Conservation (phyloP, 2,888 invertebrate genomes). For the Phyllotreta striolata region DNA sequence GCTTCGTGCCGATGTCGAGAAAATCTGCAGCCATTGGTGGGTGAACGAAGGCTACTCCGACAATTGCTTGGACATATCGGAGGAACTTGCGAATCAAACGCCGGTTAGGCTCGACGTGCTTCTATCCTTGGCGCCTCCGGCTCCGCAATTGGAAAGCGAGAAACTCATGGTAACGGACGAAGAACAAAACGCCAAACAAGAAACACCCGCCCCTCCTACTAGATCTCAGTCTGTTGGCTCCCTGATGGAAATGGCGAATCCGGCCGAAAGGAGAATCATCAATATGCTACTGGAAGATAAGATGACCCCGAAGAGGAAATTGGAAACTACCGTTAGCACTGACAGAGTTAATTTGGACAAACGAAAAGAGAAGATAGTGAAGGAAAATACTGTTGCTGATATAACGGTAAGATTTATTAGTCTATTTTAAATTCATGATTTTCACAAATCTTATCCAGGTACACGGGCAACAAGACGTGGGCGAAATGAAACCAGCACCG, state of each 20-base stretch:
- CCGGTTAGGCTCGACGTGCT: slow-evolving; percentile 83
- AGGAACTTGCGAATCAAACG: slow-evolving; percentile 88
- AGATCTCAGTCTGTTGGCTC: slow-evolving; percentile 76
- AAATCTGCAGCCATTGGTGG: slow-evolving; percentile 98
- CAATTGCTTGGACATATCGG: slow-evolving; percentile 84
- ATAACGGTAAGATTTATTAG: slow-evolving; percentile 48
- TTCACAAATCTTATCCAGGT: slow-evolving; percentile 22
- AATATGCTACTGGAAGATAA: slow-evolving; percentile 72
- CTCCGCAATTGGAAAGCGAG: slow-evolving; percentile 75
- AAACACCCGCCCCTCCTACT: slow-evolving; percentile 56
- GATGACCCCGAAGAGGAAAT: slow-evolving; percentile 75
- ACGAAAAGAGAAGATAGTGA: slow-evolving; percentile 70
- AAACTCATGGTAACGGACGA: slow-evolving; percentile 74
- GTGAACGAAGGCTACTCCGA: slow-evolving; percentile 86
- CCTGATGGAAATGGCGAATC: slow-evolving; percentile 73
- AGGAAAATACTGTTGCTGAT: slow-evolving; percentile 60
- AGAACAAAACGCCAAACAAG: slow-evolving; percentile 54
- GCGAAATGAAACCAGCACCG: slow-evolving; percentile 52
- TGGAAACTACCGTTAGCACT: slow-evolving; percentile 78
- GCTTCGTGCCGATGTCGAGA: slow-evolving; percentile 89
- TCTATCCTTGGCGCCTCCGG: slow-evolving; percentile 84
- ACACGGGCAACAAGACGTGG: slow-evolving; percentile 52
- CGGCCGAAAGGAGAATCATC: slow-evolving; percentile 76
- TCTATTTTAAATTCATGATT: background rate
- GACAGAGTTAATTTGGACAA: slow-evolving; percentile 64